phyloP scores from a whole-genome alignment of 2,797 vertebrate genomes.

The Heterohyrax brucei region DNA sequence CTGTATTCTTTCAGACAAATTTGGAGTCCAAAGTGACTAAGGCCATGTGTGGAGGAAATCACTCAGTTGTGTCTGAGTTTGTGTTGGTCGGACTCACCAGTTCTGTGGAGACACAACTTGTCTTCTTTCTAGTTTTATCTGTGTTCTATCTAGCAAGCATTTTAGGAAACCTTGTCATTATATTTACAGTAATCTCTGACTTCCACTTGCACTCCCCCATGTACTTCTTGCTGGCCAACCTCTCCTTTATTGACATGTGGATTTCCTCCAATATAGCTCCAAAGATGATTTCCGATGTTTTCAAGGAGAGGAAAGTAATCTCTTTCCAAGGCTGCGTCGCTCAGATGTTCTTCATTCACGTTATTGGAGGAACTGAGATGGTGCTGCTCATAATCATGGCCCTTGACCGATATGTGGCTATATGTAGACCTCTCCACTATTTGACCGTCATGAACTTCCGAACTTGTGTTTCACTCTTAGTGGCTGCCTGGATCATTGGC shows the following conservation, averaged over 20 bases:
- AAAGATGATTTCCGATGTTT: slow-evolving; percentile 75
- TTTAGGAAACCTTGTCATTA: slow-evolving; percentile 64
- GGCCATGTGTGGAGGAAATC: slow-evolving; percentile 51
- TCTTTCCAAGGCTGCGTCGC: slow-evolving; percentile 71
- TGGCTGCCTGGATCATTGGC: slow-evolving; percentile 61
- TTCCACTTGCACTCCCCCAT: slow-evolving; percentile 53
- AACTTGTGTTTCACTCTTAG: slow-evolving; percentile 65
- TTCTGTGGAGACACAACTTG: slow-evolving; percentile 55
- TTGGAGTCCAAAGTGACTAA: slow-evolving; percentile 49
- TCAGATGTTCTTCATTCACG: slow-evolving; percentile 75
- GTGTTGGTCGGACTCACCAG: slow-evolving; percentile 74
- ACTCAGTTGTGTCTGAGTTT: slow-evolving; percentile 60
- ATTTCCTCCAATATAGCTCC: slow-evolving; percentile 60
- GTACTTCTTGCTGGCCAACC: slow-evolving; percentile 68
- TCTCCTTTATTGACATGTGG: slow-evolving; percentile 74
- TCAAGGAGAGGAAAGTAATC: slow-evolving; percentile 68
- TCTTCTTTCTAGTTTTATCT: slow-evolving; percentile 72
- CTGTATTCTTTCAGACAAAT: slow-evolving; percentile 69
- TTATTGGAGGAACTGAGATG: slow-evolving; percentile 76
- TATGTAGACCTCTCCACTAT: slow-evolving; percentile 71
- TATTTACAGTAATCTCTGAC: slow-evolving; percentile 63
- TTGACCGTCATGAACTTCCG: slow-evolving; percentile 58
- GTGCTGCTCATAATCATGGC: slow-evolving; percentile 74
- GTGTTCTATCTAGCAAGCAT: slow-evolving; percentile 61
- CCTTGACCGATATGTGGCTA: slow-evolving; percentile 57